Base-by-base conservation (phyloP, 2,113 vertebrate genomes). In the Amphiprion ocellaris region DNA sequence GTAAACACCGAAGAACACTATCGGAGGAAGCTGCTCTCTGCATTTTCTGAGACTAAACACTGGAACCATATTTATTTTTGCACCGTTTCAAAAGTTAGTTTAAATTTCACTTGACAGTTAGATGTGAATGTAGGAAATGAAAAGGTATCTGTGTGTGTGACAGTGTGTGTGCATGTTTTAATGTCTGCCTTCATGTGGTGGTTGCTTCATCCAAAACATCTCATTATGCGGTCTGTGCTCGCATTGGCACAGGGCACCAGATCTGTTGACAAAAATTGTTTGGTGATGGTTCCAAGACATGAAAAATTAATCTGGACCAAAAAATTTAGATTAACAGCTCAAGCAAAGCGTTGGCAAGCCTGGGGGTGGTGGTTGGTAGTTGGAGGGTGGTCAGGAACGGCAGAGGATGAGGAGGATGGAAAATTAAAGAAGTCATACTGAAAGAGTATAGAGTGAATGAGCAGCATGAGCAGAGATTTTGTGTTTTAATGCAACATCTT, bases 191-290 rank as follows among this genome's bases (percentile, higher is more conserved):
- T 61, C 73, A 49, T 83, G 75, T 74, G 81, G 81, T 39, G 12
- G 39, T 68, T 67, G 52, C 62, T 79, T 70, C 78, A 81, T 86
- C 81, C 84, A 86, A 85, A 91, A 89, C 78, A 85, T 89, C 81
- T 84, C 70, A 89, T 87, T 89, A 84, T 89, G 69, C 24, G 79
- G 81, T 87, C 79, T 77, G 73, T 41, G 55, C 82, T 83, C 83
- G 74, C 74, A 72, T 83, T 87, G 90, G 84, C 82, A 84, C 68
- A 37, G 71, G 82, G 53, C 63, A 47, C 19, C 52, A 76, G 73
- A 84, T 86, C 85, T 79, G 81, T 86, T 81, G 85, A 89, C 83
- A 79, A 83, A 75, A 86, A 83, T n/a, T 71, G 81, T 83, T 87
- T 90, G 75, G 78, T 85, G 74, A 81, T 75, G 83, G 61, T 84